Conservation (phyloP, 2,797 vertebrate genomes). For the Gymnopithys bicolor region DNA sequence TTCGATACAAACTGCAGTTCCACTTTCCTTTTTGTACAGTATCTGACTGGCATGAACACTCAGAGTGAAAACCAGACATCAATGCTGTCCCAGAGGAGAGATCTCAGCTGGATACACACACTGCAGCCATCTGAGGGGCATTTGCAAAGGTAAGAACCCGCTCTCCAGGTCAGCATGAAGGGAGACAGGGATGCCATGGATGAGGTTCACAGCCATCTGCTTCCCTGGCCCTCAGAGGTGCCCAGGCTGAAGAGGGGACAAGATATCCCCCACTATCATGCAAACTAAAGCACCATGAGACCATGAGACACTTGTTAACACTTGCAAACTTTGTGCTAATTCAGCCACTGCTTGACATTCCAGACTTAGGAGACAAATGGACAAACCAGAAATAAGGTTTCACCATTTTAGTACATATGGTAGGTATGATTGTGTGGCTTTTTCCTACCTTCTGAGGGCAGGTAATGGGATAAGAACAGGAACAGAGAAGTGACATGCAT, state of each 20-base stretch:
- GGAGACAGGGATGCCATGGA: neutral
- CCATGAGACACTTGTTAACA: neutral
- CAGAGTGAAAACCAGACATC: neutral
- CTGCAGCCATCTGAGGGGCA: neutral
- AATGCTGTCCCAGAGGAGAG: neutral
- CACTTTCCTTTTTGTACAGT: neutral
- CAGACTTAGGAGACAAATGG: neutral
- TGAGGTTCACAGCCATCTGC: neutral
- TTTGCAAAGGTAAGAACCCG: neutral
- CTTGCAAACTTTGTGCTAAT: neutral
- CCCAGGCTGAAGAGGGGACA: neutral
- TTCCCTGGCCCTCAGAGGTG: neutral
- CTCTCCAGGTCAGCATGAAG: neutral
- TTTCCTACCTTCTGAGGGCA: slow-evolving; percentile 41
- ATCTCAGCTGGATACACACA: neutral
- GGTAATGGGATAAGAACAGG: slow-evolving; percentile 15
- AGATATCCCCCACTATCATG: accelerated
- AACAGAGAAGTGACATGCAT: slow-evolving; percentile 38
- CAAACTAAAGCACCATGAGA: neutral
- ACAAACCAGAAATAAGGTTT: slow-evolving; percentile 4
- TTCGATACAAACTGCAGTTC: neutral
- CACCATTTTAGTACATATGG: neutral
- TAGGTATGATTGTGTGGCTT: slow-evolving; percentile 1
- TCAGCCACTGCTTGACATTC: neutral
- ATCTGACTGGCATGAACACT: neutral